Conservation (phyloP, 2,888 invertebrate species). For the Macrophya annulata region DNA sequence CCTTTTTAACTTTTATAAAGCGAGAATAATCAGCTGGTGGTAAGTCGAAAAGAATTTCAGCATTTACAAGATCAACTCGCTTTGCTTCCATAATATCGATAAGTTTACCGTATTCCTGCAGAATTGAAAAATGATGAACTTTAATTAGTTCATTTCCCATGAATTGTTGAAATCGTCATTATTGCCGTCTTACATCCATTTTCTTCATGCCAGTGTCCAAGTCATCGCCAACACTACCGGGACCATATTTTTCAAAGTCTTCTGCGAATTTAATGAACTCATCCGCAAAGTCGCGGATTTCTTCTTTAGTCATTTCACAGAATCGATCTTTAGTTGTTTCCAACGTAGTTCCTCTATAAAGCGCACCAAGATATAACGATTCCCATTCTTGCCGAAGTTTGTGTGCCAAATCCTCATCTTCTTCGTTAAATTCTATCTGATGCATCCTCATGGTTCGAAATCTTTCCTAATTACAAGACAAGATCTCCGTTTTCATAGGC, state of each 20-base stretch:
- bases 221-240: slow-evolving; percentile 89
- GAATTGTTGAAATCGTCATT: background rate
- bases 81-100: slow-evolving; percentile 86
- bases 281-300: slow-evolving; percentile 86
- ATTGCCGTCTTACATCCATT: slow-evolving; percentile 82
- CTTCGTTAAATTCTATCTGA: slow-evolving; percentile 83
- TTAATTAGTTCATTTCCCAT: slow-evolving; percentile 32
- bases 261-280: slow-evolving; percentile 86
- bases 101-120: slow-evolving; percentile 84
- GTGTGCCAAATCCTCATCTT: slow-evolving; percentile 83
- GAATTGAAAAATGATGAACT: slow-evolving; percentile 38
- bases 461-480: slow-evolving; percentile 85
- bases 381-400: slow-evolving; percentile 87
- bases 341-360: slow-evolving; percentile 86
- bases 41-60: slow-evolving; percentile 94
- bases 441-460: slow-evolving; percentile 89
- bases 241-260: slow-evolving; percentile 89
- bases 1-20: slow-evolving; percentile 84
- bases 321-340: slow-evolving; percentile 93
- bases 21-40: slow-evolving; percentile 91
- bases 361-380: slow-evolving; percentile 84
- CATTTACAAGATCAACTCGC: slow-evolving; percentile 84
- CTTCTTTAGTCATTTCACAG: slow-evolving; percentile 88
- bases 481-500: background rate
- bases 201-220: slow-evolving; percentile 87